Evolutionary conservation across 1,140 invertebrate genomes (phyloP), one percentile per base, ranked within the genome.

Genomic region (Drosophila burlai): DNA sequence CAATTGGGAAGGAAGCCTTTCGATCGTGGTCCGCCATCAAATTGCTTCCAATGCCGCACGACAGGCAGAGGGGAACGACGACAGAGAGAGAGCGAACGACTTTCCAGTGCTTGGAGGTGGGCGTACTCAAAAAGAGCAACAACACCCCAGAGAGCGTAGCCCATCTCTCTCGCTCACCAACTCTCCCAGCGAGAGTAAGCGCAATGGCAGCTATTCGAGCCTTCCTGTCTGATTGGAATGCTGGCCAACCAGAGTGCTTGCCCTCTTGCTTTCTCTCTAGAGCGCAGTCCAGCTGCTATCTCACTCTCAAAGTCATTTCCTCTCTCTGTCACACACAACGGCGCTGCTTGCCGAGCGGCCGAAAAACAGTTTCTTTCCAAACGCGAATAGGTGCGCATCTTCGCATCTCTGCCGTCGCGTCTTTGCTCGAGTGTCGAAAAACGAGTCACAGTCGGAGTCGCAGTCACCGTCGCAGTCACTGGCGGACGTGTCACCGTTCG

Each of bases 21-120:
- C 80, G 84, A 89, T 89, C 84, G 85, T 76, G 61, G 60, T 71
- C 82, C 85, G 85, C 85, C 85, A 89, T 90, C 78, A 82, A 90
- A 90, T 76, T 66, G 54, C 64, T 85, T 89, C 85, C 85, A 89
- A 29, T 38, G 59, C 13, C 29, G 46, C n/a, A 29, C 55, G 61
- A 79, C 64, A 83, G 81, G 49, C 54, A 80, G 52, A 81, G 67
- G 74, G 81, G 76, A 69, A 73, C 54, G 21, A n/a, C 15, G 36
- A 18, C 61, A 63, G 40, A 47, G 29, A 81, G 54, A 26, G 26
- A 34, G 38, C 52, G 63, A 47, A 31, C 50, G n/a, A 61, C 68
- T 47, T 90, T 90, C 84, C 85, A 90, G 85, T 89, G 61, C 49
- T 42, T 52, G 69, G 69, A 82, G 85, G 79, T 79, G 85, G 85